Percentiles rank a stretch among this genome's conserved stretches.
phyloP scores from a whole-genome alignment of 2,888 invertebrate species.

The Napeogenes inachia region DNA sequence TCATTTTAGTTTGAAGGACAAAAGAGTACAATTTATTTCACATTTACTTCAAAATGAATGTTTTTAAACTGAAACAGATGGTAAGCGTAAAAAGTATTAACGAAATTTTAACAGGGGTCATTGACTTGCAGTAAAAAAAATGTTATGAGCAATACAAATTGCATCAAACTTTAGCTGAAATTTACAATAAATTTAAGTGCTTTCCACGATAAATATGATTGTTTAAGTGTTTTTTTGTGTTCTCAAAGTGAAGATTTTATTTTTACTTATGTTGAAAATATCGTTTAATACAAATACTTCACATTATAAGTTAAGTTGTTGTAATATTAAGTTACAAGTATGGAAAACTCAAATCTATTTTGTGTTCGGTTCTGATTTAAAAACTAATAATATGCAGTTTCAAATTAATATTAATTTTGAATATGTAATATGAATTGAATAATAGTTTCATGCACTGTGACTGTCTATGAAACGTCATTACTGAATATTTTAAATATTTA shows the following conservation, averaged over 20 bases:
- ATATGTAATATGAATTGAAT: no score
- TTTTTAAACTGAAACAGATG: conserved; percentile 22
- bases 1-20: no score
- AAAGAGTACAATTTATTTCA: neutral
- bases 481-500: no score
- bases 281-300: neutral
- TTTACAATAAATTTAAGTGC: conserved; percentile 26
- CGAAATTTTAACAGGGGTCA: conserved; percentile 25
- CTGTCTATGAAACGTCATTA: no score
- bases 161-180: conserved; percentile 17
- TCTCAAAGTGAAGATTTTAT: neutral
- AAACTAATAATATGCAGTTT: no score
- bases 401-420: no score
- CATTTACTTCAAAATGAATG: conserved; percentile 1
- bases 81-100: conserved; percentile 17
- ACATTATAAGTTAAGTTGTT: neutral
- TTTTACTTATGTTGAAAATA: neutral
- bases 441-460: no score
- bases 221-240: conserved; percentile 10
- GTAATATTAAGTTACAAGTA: no score
- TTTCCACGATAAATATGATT: conserved; percentile 21
- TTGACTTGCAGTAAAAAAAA: conserved; percentile 28
- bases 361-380: no score
- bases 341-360: no score
- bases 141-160: conserved; percentile 18